A percentile compares a stretch with the other conserved stretches of the same genome.
These are phyloP conservation scores for Chaetorhynchus papuensis DNA, from an alignment of 2,113 vertebrate species.

Conservation along the genomic window DNA sequence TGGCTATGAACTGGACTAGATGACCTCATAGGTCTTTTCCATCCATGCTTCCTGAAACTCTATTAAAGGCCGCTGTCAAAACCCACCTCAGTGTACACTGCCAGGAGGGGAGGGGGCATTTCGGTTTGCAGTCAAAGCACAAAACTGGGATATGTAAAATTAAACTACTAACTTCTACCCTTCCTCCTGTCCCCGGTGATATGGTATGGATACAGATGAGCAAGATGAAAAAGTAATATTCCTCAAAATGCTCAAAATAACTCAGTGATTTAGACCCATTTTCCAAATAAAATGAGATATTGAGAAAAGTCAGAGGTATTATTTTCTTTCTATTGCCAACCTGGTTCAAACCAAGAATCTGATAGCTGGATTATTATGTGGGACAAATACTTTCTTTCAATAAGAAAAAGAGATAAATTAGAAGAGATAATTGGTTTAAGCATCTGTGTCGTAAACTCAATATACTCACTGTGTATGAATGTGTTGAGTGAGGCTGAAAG, in stretches of 20 bases:
- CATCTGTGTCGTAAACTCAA: background rate
- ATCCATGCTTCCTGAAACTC: background rate
- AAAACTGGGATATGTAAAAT: background rate
- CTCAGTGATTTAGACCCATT: background rate
- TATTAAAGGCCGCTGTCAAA: background rate
- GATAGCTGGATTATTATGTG: background rate
- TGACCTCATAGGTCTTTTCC: slow-evolving; percentile 41
- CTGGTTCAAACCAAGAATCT: background rate
- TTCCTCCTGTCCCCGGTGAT: background rate
- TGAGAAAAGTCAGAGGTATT: background rate
- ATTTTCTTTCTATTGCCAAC: background rate
- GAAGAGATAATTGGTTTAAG: background rate
- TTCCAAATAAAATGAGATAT: background rate
- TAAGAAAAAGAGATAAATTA: background rate
- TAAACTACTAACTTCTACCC: background rate
- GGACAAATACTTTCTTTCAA: background rate
- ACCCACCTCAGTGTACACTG: background rate
- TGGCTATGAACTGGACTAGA: background rate
- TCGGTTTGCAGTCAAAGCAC: background rate
- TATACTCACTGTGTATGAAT: background rate
- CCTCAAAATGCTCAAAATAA: background rate
- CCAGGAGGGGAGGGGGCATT: background rate
- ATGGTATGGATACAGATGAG: background rate
- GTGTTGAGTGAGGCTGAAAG: background rate
- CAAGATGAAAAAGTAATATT: background rate